These are phyloP conservation scores for Benthosema pterotum DNA, from an alignment of 2,797 vertebrate genomes.

Conservation along the genomic window DNA sequence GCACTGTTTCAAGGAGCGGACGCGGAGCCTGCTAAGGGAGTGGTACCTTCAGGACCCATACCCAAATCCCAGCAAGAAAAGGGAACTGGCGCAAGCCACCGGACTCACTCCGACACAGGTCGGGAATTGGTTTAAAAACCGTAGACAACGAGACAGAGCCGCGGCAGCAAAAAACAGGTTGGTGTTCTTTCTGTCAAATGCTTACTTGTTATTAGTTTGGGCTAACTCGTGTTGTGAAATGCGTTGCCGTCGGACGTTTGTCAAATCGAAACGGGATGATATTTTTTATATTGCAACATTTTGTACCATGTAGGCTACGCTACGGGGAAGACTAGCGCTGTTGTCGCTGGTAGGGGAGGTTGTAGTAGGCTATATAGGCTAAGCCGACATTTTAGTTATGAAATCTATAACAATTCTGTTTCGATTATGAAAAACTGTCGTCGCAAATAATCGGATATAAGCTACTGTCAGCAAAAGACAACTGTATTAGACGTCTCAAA, in stretches of 20 bases:
- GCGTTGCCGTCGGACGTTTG: neutral
- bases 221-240: neutral
- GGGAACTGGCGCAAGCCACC: slow-evolving; percentile 99
- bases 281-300: neutral
- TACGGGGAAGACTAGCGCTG: slow-evolving; percentile 18
- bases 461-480: neutral
- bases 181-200: slow-evolving; percentile 53
- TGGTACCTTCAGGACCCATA: slow-evolving; percentile 99
- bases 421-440: neutral
- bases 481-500: neutral
- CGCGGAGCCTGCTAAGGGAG: slow-evolving; percentile 97
- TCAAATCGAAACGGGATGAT: neutral
- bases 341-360: slow-evolving; percentile 38
- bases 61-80: slow-evolving; percentile 99
- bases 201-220: no score
- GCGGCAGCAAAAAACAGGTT: slow-evolving; percentile 99
- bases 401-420: slow-evolving; percentile 34
- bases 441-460: neutral
- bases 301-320: slow-evolving; percentile 9
- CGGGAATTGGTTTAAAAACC: slow-evolving; percentile 99
- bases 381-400: slow-evolving; percentile 71
- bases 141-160: slow-evolving; percentile 97
- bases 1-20: slow-evolving; percentile 99
- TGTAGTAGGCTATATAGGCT: slow-evolving; percentile 22
- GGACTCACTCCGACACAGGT: slow-evolving; percentile 99